Evolutionary conservation across 2,113 vertebrate genomes (phyloP).

Genomic region (Mesembrinibis cayennensis): DNA sequence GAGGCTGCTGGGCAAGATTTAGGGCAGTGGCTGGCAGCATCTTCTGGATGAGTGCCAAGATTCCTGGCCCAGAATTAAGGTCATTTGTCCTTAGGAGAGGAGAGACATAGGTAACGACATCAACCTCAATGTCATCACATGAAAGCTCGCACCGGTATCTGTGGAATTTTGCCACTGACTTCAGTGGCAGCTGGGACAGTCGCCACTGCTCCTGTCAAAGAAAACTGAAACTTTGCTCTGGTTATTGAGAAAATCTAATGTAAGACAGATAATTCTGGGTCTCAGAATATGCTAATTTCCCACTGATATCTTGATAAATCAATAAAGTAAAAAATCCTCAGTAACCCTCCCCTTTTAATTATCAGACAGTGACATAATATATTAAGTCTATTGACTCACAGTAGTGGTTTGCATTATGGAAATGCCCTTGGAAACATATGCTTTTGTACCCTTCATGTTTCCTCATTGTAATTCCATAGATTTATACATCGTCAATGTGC

Average conservation of each 20-base stretch:
- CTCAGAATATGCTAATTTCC: background rate
- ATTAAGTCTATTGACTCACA: conserved; percentile 28
- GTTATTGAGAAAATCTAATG: background rate
- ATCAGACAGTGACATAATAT: conserved; percentile 6
- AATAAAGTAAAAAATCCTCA: conserved; percentile 5
- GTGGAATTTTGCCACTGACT: background rate
- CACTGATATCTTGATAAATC: conserved; percentile 16
- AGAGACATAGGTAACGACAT: background rate
- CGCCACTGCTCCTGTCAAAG: background rate
- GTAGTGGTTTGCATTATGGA: conserved; percentile 36
- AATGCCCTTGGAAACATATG: conserved; percentile 27
- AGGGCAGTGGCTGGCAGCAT: background rate
- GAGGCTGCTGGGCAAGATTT: background rate
- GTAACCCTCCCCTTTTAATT: conserved; percentile 36
- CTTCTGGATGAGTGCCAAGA: background rate
- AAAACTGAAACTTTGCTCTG: background rate
- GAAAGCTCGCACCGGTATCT: background rate
- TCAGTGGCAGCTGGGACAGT: background rate
- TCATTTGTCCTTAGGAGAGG: background rate
- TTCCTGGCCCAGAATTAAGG: background rate
- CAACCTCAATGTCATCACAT: background rate
- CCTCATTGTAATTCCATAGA: conserved; percentile 52
- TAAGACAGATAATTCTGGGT: background rate
- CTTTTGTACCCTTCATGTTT: conserved; percentile 38
- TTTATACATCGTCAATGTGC: conserved; percentile 33